phyloP scores from a whole-genome alignment of 2,113 vertebrate genomes.

The Cavia porcellus region DNA sequence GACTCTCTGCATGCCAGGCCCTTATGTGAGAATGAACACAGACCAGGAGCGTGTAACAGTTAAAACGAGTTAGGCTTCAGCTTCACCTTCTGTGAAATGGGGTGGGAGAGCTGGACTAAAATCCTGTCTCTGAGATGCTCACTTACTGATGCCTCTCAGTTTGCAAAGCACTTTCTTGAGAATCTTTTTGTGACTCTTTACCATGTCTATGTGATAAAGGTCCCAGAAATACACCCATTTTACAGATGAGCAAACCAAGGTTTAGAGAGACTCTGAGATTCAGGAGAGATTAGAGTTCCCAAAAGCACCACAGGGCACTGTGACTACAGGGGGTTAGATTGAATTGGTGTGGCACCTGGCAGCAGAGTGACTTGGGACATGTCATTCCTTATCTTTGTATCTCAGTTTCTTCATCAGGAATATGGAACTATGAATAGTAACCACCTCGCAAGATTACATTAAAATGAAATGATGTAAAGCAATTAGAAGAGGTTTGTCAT shows the following conservation, averaged over 20 bases:
- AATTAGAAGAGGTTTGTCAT: background rate
- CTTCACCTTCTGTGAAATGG: constrained; percentile 22
- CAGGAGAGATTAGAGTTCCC: background rate
- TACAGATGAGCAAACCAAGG: background rate
- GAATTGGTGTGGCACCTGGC: background rate
- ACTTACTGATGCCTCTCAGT: too few relatives aligned
- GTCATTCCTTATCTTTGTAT: background rate
- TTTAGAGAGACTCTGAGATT: background rate
- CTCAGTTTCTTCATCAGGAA: constrained; percentile 8
- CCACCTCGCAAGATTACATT: background rate
- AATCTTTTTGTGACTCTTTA: background rate
- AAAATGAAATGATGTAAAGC: background rate
- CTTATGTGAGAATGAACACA: background rate
- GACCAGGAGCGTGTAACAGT: background rate
- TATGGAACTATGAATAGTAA: background rate
- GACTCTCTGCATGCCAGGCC: background rate
- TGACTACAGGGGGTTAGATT: background rate
- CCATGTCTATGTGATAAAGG: background rate
- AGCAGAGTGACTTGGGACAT: background rate
- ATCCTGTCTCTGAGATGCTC: background rate
- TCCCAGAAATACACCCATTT: background rate
- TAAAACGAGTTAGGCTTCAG: background rate
- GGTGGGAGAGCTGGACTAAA: background rate
- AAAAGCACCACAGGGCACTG: background rate
- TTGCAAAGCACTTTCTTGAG: background rate